Evolutionary conservation across 2,113 vertebrate genomes (phyloP).

Genomic region (Donacobius atricapilla): DNA sequence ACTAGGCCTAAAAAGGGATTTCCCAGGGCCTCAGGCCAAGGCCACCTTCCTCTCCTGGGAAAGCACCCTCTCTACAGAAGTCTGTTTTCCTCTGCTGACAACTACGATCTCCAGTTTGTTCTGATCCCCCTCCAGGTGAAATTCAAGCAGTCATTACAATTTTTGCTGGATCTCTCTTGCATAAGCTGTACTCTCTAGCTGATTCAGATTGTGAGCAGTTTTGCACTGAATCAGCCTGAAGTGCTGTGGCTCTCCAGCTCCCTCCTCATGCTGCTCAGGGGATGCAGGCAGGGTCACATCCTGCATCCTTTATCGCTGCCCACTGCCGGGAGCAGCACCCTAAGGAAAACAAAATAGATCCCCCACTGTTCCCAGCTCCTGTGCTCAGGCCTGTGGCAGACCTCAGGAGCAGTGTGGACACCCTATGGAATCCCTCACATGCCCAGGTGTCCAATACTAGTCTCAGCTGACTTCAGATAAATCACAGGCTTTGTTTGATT

Average conservation of each 20-base stretch:
- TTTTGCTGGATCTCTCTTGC: neutral
- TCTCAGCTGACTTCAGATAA: neutral
- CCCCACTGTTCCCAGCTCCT: neutral
- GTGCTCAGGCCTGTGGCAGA: rapidly evolving
- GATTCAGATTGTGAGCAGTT: neutral
- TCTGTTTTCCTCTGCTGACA: neutral
- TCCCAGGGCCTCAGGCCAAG: neutral
- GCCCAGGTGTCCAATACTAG: neutral
- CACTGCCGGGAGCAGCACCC: rapidly evolving
- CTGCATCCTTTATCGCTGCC: rapidly evolving
- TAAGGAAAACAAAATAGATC: neutral
- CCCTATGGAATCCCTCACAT: neutral
- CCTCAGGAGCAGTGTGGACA: neutral
- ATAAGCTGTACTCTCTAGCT: neutral
- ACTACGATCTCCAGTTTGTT: neutral
- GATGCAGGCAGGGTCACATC: neutral
- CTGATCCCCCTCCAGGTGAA: neutral
- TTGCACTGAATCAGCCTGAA: neutral
- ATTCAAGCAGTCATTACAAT: neutral
- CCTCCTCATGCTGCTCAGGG: neutral
- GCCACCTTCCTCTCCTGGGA: neutral
- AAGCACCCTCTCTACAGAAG: neutral
- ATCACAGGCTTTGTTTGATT: neutral
- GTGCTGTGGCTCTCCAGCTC: neutral
- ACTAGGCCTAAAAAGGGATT: neutral